phyloP scores from a whole-genome alignment of 2,797 vertebrate genomes.

The Sebastes cheni region DNA sequence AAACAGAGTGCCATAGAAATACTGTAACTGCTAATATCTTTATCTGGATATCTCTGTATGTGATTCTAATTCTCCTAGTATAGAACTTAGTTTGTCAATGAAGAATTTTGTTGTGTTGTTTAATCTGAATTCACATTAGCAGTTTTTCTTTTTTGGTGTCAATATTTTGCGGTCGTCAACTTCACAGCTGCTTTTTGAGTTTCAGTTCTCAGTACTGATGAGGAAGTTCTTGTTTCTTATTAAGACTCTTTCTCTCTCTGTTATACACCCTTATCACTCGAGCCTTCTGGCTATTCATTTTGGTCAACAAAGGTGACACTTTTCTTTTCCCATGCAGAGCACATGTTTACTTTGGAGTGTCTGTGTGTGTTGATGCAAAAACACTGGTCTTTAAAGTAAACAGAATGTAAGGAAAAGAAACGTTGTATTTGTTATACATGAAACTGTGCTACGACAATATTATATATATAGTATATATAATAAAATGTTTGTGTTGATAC shows the following conservation, averaged over 20 bases:
- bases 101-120: not conserved
- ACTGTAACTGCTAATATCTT: not conserved
- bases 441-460: not conserved
- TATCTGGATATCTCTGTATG: not conserved
- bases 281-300: conserved; percentile 4
- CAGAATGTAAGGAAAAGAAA: not conserved
- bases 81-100: not conserved
- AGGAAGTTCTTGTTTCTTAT: conserved; percentile 19
- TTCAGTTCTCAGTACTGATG: conserved; percentile 34
- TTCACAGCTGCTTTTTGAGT: conserved; percentile 9
- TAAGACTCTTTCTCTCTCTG: not conserved
- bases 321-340: not conserved
- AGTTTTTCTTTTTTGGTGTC: not conserved
- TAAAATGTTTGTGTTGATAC: not conserved
- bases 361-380: not conserved
- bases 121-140: not conserved
- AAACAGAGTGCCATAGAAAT: not conserved
- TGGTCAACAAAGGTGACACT: conserved; percentile 4
- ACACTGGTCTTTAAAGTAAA: not conserved
- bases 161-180: not conserved
- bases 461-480: no score
- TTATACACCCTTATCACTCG: not conserved
- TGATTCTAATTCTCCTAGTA: not conserved
- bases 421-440: not conserved
- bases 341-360: conserved; percentile 56